Conservation (phyloP, 2,113 vertebrate species). For the Aspiorhynchus laticeps region DNA sequence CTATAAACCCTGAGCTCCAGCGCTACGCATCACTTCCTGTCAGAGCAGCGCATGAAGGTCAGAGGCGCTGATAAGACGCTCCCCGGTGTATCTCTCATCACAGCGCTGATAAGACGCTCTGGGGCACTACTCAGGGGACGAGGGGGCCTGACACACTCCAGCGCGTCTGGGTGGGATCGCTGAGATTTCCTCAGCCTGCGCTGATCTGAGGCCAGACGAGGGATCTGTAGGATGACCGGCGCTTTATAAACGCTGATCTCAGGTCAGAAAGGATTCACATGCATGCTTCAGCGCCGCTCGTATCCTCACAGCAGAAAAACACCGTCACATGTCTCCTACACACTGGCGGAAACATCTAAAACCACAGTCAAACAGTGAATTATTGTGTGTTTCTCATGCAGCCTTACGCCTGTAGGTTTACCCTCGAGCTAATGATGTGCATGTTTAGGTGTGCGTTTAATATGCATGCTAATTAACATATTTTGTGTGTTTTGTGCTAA, state of each 20-base stretch:
- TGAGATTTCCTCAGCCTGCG: not conserved
- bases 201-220: not conserved
- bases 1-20: not conserved
- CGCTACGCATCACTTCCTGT: constrained; percentile 2
- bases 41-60: constrained; percentile 24
- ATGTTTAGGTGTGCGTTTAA: not conserved
- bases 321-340: not conserved
- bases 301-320: not conserved
- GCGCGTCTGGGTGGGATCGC: not conserved
- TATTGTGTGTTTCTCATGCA: not conserved
- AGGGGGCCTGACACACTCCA: constrained; percentile 25
- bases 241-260: not conserved
- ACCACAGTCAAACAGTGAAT: not conserved
- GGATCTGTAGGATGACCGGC: not conserved
- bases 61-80: constrained; percentile 15
- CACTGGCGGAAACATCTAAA: not conserved
- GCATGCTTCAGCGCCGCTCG: not conserved
- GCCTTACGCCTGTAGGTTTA: not conserved
- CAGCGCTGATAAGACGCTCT: not conserved
- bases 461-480: not conserved
- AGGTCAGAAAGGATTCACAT: not conserved
- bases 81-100: constrained; percentile 28
- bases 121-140: constrained; percentile 14
- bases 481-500: not conserved
- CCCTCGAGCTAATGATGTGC: not conserved